Conservation (phyloP, 2,797 vertebrate genomes). For the Rhynchonycteris naso region DNA sequence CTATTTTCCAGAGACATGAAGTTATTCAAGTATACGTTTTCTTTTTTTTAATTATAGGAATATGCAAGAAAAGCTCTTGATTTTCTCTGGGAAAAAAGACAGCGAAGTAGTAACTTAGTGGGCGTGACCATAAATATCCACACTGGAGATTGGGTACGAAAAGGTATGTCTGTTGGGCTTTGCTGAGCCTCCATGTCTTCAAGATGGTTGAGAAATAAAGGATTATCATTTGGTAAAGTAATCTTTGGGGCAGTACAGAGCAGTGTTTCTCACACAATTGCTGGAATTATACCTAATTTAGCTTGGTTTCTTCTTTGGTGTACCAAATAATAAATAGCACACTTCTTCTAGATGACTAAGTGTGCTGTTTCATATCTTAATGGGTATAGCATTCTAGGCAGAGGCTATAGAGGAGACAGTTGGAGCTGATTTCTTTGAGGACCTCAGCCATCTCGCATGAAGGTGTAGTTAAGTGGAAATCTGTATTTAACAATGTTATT, state of each 20-base stretch:
- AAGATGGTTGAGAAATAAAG: slow-evolving; percentile 17
- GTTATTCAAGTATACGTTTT: slow-evolving; percentile 23
- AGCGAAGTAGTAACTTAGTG: slow-evolving; percentile 98
- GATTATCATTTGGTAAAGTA: slow-evolving; percentile 32
- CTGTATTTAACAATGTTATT: background rate
- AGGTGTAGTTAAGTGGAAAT: background rate
- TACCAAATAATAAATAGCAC: background rate
- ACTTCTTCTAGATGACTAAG: background rate
- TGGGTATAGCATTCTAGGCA: background rate
- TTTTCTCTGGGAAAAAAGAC: slow-evolving; percentile 99
- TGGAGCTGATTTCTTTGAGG: background rate
- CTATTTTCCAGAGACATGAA: slow-evolving; percentile 25
- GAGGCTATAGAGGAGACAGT: background rate
- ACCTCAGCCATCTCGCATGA: background rate
- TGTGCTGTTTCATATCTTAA: background rate
- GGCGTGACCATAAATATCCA: slow-evolving; percentile 99
- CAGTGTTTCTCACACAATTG: background rate
- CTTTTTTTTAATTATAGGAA: slow-evolving; percentile 85
- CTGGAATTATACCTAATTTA: background rate
- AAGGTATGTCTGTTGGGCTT: slow-evolving; percentile 88
- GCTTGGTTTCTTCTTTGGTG: background rate
- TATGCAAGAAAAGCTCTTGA: slow-evolving; percentile 97
- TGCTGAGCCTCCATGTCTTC: background rate
- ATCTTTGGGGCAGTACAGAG: background rate
- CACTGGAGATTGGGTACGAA: slow-evolving; percentile 98